Evolutionary conservation across 2,888 invertebrate genomes (phyloP).

Genomic region (Ceramica pisi): DNA sequence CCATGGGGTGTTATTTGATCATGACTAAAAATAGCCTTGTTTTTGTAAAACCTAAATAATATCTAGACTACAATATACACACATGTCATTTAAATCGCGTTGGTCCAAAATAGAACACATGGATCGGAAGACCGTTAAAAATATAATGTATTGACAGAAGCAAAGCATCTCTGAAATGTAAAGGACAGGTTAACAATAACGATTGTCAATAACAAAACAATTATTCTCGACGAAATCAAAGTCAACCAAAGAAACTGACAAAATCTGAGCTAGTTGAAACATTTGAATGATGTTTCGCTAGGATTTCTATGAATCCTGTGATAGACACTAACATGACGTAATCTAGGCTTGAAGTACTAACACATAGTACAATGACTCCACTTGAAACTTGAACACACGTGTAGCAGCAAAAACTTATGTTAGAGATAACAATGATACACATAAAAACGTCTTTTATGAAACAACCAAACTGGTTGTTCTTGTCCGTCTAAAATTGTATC

Average conservation of each 20-base stretch:
- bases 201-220: neutral
- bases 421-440: slow-evolving; percentile 33
- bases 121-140: neutral
- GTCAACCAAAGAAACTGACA: neutral
- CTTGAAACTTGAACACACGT: slow-evolving; percentile 23
- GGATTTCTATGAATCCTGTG: slow-evolving; percentile 31
- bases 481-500: slow-evolving; percentile 4
- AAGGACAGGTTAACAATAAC: neutral
- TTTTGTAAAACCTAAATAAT: slow-evolving; percentile 46
- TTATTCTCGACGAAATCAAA: neutral
- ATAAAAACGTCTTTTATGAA: slow-evolving; percentile 13
- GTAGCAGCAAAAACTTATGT: slow-evolving; percentile 15
- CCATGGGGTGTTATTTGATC: slow-evolving; percentile 58
- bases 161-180: neutral
- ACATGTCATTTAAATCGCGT: slow-evolving; percentile 30
- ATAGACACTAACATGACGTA: slow-evolving; percentile 29
- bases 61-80: slow-evolving; percentile 39
- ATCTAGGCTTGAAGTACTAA: slow-evolving; percentile 21
- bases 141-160: neutral
- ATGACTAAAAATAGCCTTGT: slow-evolving; percentile 55
- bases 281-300: neutral
- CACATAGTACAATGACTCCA: slow-evolving; percentile 31
- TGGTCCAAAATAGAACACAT: slow-evolving; percentile 7
- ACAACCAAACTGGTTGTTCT: slow-evolving; percentile 32
- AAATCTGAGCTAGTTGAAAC: neutral